Base-by-base conservation (phyloP, 92 coral and sea anemone species). In the Palythoa heliodiscus region DNA sequence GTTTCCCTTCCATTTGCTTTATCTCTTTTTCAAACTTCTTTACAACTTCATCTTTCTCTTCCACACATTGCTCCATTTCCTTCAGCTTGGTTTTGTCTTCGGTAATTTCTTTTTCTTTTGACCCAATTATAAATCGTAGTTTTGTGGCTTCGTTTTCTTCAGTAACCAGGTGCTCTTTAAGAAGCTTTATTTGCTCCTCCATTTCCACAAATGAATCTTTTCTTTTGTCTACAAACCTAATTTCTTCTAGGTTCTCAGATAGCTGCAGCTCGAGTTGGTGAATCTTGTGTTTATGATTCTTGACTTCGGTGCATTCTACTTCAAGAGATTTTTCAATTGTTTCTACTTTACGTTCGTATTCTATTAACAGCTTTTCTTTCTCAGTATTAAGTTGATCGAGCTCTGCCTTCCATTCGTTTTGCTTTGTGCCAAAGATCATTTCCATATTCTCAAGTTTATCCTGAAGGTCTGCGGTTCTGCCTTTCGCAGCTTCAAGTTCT, bases 401-500 rank as follows among this genome's bases (percentile, higher is more conserved):
- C 71, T 77, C 77, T 53, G 87, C 72, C 76, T 89, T 83, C 40
- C 90, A 81, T 17, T 60, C 40, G 64, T 72, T 87, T 19, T 87
- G 66, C 82, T 77, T 89, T 78, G 76, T 43, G 16, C 83, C 24
- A 20, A 83, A 37, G 11, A 39, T 83, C 37, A 48, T 80, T 60
- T 83, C 87, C 61, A 82, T 20, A 2, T 63, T 82, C 83, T 77
- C 81, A 81, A 77, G 63, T 81, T 87, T 83, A 70, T 87, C 85
- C 70, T 87, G 90, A 25, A 83, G 63, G n/a, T 60, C 72, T 20
- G 23, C 70, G 5, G 90, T 87, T 55, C 91, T 88, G 22, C 90
- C 91, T 38, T 85, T 73, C 7, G 95, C 93, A 22, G 91, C 89
- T 29, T 94, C 98, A 38, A 94, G 88, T 48, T 92, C 93, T 19